Base-by-base conservation (phyloP, 2,113 vertebrate genomes). In the Corythoichthys intestinalis region DNA sequence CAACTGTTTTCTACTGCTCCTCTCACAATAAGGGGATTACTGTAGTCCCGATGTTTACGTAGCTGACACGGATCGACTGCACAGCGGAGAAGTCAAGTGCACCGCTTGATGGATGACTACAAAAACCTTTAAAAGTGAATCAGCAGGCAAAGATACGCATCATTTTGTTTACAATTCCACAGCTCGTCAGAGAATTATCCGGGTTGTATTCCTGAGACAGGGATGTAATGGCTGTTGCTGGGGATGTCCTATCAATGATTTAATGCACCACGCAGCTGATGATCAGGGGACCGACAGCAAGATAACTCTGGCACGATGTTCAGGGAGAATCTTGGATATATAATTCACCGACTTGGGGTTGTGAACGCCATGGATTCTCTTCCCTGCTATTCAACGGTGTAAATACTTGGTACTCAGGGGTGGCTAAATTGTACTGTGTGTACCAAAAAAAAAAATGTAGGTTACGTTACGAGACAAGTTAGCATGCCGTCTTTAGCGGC, bases 241-340 rank as follows among this genome's bases (percentile, higher is more conserved):
- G 83, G 81, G 72, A 88, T 90, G 88, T 89, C 80, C 85, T 72
- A 92, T 91, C 87, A 90, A 91, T 92, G 90, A 92, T 91, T 92
- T 83, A 92, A 82, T 81, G 82, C 82, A 46, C 77, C 84, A 72
- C 53, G 3, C 85, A 85, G 89, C 83, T 86, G 81, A 89, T 81
- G 69, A 83, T 90, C 75, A 65, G 54, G 61, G 74, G 76, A 73
- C 46, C 64, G 81, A 72, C 81, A 81, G 78, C 83, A 74, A 83
- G 77, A 90, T 82, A 81, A 83, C 83, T 86, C 63, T 74, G 85
- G 70, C 78, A 76, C 76, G 69, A 86, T 82, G 74, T 83, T 64
- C 14, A 49, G 67, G 72, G 65, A 71, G 84, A 79, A 76, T 73
- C 83, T 88, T 81, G 80, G 75, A 88, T 91, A 82, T 89, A 91